These are phyloP conservation scores for Nasalis larvatus DNA, from an alignment of 2,113 vertebrate species.

Conservation along the genomic window DNA sequence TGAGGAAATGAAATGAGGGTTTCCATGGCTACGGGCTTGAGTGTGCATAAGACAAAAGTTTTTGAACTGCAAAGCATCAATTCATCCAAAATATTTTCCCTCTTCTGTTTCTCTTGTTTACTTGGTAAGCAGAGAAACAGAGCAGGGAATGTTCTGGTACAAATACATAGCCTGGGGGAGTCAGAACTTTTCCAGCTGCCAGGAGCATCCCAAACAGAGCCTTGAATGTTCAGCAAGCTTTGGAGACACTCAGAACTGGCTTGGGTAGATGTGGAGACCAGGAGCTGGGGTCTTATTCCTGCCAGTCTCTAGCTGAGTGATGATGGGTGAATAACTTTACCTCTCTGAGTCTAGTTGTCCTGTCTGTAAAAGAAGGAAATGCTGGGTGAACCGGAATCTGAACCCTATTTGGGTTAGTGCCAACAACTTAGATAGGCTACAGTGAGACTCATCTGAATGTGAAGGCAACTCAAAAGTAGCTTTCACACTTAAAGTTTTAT, in stretches of 20 bases:
- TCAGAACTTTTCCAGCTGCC: conserved; percentile 60
- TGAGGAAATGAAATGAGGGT: not conserved
- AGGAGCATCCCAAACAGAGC: conserved; percentile 72
- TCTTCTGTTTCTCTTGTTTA: conserved; percentile 73
- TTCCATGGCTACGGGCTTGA: conserved; percentile 37
- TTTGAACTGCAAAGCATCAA: conserved; percentile 51
- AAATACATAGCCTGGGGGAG: conserved; percentile 70
- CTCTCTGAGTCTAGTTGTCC: not conserved
- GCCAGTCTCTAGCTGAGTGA: not conserved
- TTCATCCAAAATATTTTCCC: conserved; percentile 63
- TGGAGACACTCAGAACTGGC: conserved; percentile 26
- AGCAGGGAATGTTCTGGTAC: conserved; percentile 74
- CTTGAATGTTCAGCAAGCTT: conserved; percentile 35
- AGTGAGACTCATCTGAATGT: not conserved
- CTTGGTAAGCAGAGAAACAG: conserved; percentile 69
- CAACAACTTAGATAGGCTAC: not conserved
- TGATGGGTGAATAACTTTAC: not conserved
- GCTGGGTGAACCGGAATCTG: not conserved
- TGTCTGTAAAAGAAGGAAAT: not conserved
- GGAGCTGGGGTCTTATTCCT: not conserved
- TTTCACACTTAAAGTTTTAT: not conserved
- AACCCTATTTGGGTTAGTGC: not conserved
- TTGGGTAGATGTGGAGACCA: not conserved
- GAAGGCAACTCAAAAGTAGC: not conserved
- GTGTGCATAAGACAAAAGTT: conserved; percentile 30